Conservation (phyloP, 2,888 invertebrate genomes). For the Macrophya annulata region DNA sequence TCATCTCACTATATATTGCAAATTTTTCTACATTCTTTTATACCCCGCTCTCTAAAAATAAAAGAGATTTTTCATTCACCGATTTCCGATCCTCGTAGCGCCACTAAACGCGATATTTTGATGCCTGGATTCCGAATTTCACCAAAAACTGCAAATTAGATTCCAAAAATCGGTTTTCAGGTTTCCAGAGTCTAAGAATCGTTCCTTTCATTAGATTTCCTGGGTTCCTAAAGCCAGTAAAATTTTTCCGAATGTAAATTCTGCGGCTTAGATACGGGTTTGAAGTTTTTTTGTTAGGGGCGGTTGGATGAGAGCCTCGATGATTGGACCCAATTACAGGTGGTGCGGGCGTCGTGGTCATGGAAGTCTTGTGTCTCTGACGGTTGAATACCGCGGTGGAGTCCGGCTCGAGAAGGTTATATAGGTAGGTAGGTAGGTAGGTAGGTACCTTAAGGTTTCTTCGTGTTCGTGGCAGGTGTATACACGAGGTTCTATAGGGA, state of each 20-base stretch:
- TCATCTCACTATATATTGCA: slow-evolving; percentile 60
- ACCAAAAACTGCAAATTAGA: neutral
- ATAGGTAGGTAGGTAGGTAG: slow-evolving; percentile 50
- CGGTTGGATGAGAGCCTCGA: slow-evolving; percentile 71
- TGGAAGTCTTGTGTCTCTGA: slow-evolving; percentile 59
- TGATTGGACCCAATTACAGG: slow-evolving; percentile 78
- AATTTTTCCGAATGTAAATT: neutral
- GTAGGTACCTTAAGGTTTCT: slow-evolving; percentile 67
- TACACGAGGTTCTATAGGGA: slow-evolving; percentile 63
- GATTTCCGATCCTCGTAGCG: neutral
- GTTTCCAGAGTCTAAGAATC: neutral
- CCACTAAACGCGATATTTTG: neutral
- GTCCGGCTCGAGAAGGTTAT: slow-evolving; percentile 31
- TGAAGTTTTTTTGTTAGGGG: slow-evolving; percentile 1
- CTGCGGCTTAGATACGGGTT: neutral
- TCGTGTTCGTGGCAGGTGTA: slow-evolving; percentile 77
- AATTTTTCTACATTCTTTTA: neutral
- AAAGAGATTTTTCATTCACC: neutral
- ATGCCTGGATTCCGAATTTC: neutral
- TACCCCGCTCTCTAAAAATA: neutral
- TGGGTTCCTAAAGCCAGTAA: neutral
- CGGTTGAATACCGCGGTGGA: slow-evolving; percentile 62
- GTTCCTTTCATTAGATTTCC: neutral
- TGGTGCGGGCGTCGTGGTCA: slow-evolving; percentile 74
- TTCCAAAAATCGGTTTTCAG: neutral